Evolutionary conservation across 2,888 invertebrate genomes (phyloP), one percentile per base, ranked within the genome.

Genomic region (Andrena dorsata): DNA sequence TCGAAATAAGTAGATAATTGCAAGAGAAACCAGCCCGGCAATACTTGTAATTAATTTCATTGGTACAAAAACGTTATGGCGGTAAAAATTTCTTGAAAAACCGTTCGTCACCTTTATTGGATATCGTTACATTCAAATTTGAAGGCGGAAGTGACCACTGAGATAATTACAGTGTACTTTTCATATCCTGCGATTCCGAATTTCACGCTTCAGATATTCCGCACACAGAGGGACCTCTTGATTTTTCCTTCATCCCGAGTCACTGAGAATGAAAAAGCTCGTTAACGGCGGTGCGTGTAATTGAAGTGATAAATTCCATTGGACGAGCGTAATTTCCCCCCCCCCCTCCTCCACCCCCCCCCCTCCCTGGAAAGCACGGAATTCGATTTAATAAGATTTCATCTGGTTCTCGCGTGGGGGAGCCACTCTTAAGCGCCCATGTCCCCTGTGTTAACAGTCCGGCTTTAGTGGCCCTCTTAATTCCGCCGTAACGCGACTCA

Each of bases 371-470:
- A 41, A 32, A 35, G 26, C 64, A 32, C 13, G 20, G 30, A 66
- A 77, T 77, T 77, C 60, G 74, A 66, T 77, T 74, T 77, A 65
- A 77, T 60, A 74, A 66, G 65, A 61, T 77, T 51, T 51, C 16
- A 66, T 10, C 26, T 23, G 16, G 8, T 10, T 13, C 0, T 16
- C n/a, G 26, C 20, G 2, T 7, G 56, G 49, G 58, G 4, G 28
- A n/a, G 30, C 16, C 63, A 23, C n/a, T 20, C 23, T 47, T 23
- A 35, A 58, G 23, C 28, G 32, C 28, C 28, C 26, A 7, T 23
- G 66, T 30, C 10, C 16, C 16, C 23, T 3, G 61, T 61, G 74
- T 74, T 74, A 78, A 74, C 78, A 47, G 47, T 28, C 30, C 16
- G 41, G 30, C 23, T 56, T 64, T 56, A 68, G 53, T 35, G 13